Percentiles rank a stretch among this genome's conserved stretches.
Conservation (phyloP, 2,797 vertebrate species). For the Zenarchopterus dispar region DNA sequence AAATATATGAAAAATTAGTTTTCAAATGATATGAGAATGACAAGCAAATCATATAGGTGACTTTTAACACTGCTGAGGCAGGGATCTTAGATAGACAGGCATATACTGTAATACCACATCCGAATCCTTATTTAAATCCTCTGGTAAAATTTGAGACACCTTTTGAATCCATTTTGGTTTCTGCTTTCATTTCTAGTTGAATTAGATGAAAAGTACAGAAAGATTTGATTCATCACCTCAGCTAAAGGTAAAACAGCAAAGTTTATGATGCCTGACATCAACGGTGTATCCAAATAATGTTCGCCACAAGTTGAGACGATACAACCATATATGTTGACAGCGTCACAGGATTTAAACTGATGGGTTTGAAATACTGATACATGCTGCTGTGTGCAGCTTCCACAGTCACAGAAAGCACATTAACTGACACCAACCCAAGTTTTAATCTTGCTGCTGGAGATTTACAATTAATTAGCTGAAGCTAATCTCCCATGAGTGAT, state of each 20-base stretch:
- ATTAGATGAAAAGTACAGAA: background rate
- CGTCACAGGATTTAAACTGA: background rate
- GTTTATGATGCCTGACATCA: background rate
- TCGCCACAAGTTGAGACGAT: background rate
- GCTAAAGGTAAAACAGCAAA: background rate
- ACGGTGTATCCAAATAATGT: background rate
- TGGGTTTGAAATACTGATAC: slow-evolving; percentile 17
- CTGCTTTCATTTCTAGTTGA: background rate
- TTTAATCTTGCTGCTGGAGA: slow-evolving; percentile 26
- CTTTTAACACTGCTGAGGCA: slow-evolving; percentile 2
- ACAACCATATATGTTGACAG: background rate
- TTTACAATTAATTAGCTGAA: slow-evolving; percentile 30
- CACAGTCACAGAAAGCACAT: slow-evolving; percentile 1
- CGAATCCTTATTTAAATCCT: slow-evolving; percentile 11
- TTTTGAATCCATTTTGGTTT: slow-evolving; percentile 12
- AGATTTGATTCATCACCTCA: background rate
- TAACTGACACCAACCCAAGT: slow-evolving; percentile 11
- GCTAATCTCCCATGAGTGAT: slow-evolving; percentile 12
- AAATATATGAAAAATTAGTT: slow-evolving; percentile 12
- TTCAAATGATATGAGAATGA: background rate
- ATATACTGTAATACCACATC: slow-evolving; percentile 4
- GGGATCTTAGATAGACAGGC: background rate
- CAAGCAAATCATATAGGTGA: slow-evolving; percentile 1
- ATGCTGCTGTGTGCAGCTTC: background rate
- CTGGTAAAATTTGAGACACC: slow-evolving; percentile 5